Evolutionary conservation across 2,888 invertebrate genomes (phyloP).

Genomic region (Magallana nippona): DNA sequence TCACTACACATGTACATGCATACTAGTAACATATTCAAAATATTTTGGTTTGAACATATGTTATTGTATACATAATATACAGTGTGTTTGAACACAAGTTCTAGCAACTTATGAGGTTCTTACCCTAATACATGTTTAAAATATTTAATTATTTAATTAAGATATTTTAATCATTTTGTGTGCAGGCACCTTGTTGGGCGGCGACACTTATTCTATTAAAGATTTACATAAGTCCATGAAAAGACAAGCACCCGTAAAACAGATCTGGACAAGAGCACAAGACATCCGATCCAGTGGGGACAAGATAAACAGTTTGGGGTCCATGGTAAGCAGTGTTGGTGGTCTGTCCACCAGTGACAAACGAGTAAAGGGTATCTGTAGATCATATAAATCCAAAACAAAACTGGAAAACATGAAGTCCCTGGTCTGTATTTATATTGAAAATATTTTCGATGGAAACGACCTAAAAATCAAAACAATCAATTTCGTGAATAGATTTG

Average conservation of each 20-base stretch:
- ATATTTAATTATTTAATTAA: no score
- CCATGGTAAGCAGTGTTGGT: conserved; percentile 59
- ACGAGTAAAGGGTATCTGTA: conserved; percentile 61
- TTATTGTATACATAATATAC: no score
- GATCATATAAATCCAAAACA: conserved; percentile 56
- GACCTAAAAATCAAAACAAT: conserved; percentile 58
- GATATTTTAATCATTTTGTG: neutral
- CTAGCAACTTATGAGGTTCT: no score
- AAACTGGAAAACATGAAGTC: conserved; percentile 60
- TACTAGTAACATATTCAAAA: neutral
- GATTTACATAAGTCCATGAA: conserved; percentile 69
- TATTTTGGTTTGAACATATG: no score
- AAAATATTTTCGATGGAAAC: conserved; percentile 60
- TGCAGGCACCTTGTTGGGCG: conserved; percentile 66
- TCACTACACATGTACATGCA: no score
- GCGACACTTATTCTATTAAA: conserved; percentile 60
- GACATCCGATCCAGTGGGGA: conserved; percentile 47
- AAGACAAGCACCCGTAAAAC: conserved; percentile 63
- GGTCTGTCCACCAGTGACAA: conserved; percentile 58
- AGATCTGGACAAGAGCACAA: conserved; percentile 59
- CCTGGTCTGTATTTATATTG: conserved; percentile 59
- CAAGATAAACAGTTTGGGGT: conserved; percentile 65
- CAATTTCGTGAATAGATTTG: conserved; percentile 66
- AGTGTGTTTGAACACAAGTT: no score
- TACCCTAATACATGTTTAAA: no score